Conservation (phyloP, 2,113 vertebrate genomes). For the Cyprinodon variegatus region DNA sequence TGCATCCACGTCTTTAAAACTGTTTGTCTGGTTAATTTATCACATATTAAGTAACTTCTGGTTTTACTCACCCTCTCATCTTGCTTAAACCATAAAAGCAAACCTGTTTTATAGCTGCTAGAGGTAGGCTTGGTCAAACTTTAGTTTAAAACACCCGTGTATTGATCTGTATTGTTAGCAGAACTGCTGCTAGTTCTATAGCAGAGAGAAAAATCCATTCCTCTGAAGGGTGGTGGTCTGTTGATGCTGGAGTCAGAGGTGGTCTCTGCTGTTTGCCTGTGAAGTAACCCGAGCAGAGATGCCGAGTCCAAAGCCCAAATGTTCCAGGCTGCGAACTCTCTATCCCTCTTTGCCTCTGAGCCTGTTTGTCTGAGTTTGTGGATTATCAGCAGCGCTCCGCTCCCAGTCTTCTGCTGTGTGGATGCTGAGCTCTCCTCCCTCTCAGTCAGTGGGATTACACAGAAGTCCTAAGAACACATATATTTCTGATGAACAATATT, state of each 20-base stretch:
- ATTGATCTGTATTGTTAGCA: not conserved
- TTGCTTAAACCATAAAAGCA: not conserved
- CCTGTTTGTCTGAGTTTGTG: slow-evolving; percentile 21
- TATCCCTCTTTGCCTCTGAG: slow-evolving; percentile 17
- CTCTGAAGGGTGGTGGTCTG: slow-evolving; percentile 59
- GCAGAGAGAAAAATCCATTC: slow-evolving; percentile 49
- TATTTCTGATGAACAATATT: slow-evolving; percentile 20
- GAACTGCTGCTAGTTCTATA: not conserved
- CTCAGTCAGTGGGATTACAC: not conserved
- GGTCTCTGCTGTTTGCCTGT: slow-evolving; percentile 27
- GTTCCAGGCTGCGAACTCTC: not conserved
- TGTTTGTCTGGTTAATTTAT: slow-evolving; percentile 12
- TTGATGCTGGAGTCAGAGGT: slow-evolving; percentile 57
- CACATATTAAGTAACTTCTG: slow-evolving; percentile 9
- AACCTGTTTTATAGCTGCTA: slow-evolving; percentile 16
- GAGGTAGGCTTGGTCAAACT: slow-evolving; percentile 15
- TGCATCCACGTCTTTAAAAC: slow-evolving; percentile 2
- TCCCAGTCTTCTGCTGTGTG: slow-evolving; percentile 33
- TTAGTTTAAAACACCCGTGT: slow-evolving; percentile 24
- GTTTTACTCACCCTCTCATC: not conserved
- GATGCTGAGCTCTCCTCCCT: slow-evolving; percentile 11
- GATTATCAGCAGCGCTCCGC: slow-evolving; percentile 16
- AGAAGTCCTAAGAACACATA: not conserved
- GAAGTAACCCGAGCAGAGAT: slow-evolving; percentile 32
- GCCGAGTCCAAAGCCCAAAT: slow-evolving; percentile 3